These are phyloP conservation scores for Calycopis cecrops DNA, from an alignment of 1,140 invertebrate genomes.

Conservation along the genomic window DNA sequence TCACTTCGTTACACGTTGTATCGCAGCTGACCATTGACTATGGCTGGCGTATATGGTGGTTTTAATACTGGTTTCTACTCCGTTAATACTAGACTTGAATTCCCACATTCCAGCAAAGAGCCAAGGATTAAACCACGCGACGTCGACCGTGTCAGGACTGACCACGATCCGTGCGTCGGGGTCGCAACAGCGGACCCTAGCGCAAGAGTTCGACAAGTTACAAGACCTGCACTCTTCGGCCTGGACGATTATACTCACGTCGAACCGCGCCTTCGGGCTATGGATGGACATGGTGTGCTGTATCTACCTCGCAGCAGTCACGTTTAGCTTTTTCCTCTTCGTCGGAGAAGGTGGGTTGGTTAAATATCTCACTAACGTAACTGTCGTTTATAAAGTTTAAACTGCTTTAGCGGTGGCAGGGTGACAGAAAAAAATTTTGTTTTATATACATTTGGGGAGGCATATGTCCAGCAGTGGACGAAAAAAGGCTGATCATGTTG, in stretches of 20 bases:
- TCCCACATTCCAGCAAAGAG: constrained; percentile 80
- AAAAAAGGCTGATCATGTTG: too few relatives aligned
- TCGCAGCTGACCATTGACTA: too few relatives aligned
- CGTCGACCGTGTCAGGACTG: constrained; percentile 85
- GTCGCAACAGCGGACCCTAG: constrained; percentile 77
- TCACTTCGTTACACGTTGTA: too few relatives aligned
- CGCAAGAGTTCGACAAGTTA: constrained; percentile 77
- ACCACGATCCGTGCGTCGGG: constrained; percentile 87
- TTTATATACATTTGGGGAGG: too few relatives aligned
- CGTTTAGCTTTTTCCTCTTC: constrained; percentile 76
- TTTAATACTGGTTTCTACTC: too few relatives aligned
- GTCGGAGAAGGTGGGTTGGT: constrained; percentile 40
- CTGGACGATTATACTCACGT: constrained; percentile 81
- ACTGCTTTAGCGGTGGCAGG: too few relatives aligned
- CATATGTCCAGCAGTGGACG: too few relatives aligned
- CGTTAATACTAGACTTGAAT: too few relatives aligned
- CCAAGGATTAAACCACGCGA: constrained; percentile 91
- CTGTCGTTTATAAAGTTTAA: neutral
- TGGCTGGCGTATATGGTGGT: too few relatives aligned
- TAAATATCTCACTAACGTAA: neutral
- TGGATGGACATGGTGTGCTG: constrained; percentile 81
- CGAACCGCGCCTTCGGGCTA: constrained; percentile 78
- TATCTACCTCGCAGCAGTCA: constrained; percentile 77
- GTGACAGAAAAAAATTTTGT: too few relatives aligned
- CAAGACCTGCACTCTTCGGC: constrained; percentile 84